Conservation (phyloP, 2,888 invertebrate species). For the Epinotia demarniana region DNA sequence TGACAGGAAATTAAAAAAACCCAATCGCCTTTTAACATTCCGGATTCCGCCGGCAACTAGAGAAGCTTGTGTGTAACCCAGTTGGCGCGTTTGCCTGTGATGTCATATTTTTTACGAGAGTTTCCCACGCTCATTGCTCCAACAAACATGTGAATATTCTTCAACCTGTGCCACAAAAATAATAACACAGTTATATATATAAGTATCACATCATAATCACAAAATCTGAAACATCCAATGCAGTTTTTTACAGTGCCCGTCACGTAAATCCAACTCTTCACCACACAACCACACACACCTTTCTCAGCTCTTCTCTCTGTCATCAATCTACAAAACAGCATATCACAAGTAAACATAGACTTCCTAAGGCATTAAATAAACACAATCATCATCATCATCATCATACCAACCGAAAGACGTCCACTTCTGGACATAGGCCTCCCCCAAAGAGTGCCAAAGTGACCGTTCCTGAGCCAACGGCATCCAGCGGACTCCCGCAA, state of each 20-base stretch:
- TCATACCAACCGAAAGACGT: too few species aligned
- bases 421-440: too few species aligned
- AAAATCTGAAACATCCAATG: background rate
- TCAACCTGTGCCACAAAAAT: background rate
- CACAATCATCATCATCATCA: too few species aligned
- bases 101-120: conserved; percentile 43
- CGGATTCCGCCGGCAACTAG: conserved; percentile 22
- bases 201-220: background rate
- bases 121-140: conserved; percentile 44
- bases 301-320: background rate
- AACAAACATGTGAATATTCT: conserved; percentile 35
- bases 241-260: background rate
- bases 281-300: background rate
- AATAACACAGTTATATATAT: background rate
- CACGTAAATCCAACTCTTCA: background rate
- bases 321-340: background rate
- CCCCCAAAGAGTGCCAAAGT: too few species aligned
- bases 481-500: too few species aligned
- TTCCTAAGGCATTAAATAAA: too few species aligned
- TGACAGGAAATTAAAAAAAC: background rate
- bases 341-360: background rate
- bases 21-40: conserved; percentile 2
- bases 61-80: conserved; percentile 56
- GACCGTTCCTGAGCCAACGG: too few species aligned
- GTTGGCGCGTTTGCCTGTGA: conserved; percentile 60